A percentile compares a stretch with the other conserved stretches of the same genome.
Evolutionary conservation across 2,797 vertebrate species (phyloP).

Genomic region (Pyrocephalus nanus): DNA sequence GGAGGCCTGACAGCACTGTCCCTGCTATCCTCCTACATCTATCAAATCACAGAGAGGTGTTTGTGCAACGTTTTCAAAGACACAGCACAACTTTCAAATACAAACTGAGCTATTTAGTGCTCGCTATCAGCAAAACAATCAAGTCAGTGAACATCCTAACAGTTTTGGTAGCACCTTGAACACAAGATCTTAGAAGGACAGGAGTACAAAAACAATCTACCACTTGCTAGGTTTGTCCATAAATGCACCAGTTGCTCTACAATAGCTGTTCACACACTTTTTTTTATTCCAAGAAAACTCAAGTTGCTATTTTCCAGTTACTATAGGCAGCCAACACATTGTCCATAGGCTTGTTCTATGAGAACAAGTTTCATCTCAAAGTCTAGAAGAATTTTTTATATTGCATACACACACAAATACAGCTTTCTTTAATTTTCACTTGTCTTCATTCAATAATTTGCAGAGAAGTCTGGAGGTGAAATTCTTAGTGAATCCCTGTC

Average conservation of each 20-base stretch:
- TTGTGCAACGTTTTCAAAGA: conserved; percentile 35
- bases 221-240: neutral
- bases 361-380: neutral
- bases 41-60: neutral
- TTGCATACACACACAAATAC: neutral
- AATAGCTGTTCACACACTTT: neutral
- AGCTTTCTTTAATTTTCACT: neutral
- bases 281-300: neutral
- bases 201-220: neutral
- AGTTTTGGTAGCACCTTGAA: neutral
- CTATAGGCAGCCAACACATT: neutral
- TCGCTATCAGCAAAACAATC: neutral
- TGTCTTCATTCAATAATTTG: neutral
- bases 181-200: neutral
- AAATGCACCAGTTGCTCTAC: neutral
- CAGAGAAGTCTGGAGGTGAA: neutral
- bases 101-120: neutral
- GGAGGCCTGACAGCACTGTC: neutral
- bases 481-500: neutral
- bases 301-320: neutral
- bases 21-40: neutral
- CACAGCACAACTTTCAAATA: neutral
- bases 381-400: neutral
- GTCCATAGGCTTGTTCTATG: neutral
- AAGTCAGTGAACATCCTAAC: neutral